These are phyloP conservation scores for Limosa lapponica DNA, from an alignment of 2,797 vertebrate genomes.

Conservation along the genomic window DNA sequence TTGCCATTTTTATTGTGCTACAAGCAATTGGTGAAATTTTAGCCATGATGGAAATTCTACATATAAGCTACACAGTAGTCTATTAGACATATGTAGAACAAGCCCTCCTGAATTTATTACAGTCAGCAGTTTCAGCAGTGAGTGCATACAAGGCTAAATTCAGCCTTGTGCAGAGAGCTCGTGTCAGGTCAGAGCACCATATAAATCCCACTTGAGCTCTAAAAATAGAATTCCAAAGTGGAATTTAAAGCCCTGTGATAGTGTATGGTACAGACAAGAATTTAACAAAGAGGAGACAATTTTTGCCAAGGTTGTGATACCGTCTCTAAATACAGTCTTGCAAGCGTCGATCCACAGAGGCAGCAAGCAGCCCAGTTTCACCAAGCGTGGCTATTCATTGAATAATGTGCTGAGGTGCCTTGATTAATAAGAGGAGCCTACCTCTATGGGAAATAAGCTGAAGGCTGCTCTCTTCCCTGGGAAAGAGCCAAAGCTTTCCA, in stretches of 20 bases:
- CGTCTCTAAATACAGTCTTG: not conserved
- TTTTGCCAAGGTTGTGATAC: constrained; percentile 19
- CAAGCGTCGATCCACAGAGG: not conserved
- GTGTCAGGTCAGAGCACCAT: not conserved
- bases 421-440: not conserved
- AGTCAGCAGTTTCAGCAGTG: not conserved
- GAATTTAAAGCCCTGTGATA: constrained; percentile 16
- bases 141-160: constrained; percentile 21
- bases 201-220: constrained; percentile 40
- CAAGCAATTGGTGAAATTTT: not conserved
- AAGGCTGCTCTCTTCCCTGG: constrained; percentile 16
- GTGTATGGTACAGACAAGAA: not conserved
- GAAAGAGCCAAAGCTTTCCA: constrained; percentile 19
- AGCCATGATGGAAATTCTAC: not conserved
- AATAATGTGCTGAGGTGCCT: not conserved
- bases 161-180: not conserved
- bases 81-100: not conserved
- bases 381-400: not conserved
- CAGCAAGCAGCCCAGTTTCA: not conserved
- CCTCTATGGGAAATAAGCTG: constrained; percentile 5
- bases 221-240: constrained; percentile 36
- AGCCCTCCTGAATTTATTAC: not conserved
- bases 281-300: not conserved
- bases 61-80: not conserved
- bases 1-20: not conserved